Base-by-base conservation (phyloP, 2,797 vertebrate species). In the Mycteria americana region DNA sequence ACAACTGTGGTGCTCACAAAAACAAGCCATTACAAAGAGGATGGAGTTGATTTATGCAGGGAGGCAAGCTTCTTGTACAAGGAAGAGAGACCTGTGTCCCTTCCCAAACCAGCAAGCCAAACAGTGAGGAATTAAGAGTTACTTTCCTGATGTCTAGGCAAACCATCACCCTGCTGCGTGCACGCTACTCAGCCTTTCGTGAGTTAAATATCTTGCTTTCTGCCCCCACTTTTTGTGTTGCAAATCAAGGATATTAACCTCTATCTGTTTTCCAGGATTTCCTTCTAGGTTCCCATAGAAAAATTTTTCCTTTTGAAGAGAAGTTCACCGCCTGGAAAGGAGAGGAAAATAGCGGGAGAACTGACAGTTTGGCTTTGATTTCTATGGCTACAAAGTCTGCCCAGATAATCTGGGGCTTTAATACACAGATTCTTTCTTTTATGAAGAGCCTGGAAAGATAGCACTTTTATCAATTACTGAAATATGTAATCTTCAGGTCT, bases 401-500 rank as follows among this genome's bases (percentile, higher is more conserved):
- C 27, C 59, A 67, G 69, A 57, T 79, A 84, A 92, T 84, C 54
- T 69, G 39, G 9, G 28, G 18, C 53, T 95, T 91, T 93, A 84
- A 84, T 65, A 88, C 7, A 67, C 3, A 64, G 75, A 78, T 67
- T 59, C 50, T 45, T 72, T 63, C 87, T 79, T 73, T 86, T 39
- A 76, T 30, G 33, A 92, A 87, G 33, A 39, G 24, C 59, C 60
- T 88, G 62, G 57, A 89, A 81, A 72, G 11, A 56, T 56, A n/a
- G 22, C 57, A 31, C 19, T 59, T 93, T 79, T 88, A 89, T 84
- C 88, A 89, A 65, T 90, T 86, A 94, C 76, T 37, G 57, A 85
- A 93, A 88, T 80, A 92, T 18, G 39, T 75, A 75, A 86, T 89
- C 82, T 85, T 96, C 53, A 73, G 24, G 48, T 80, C 64, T 82